Conservation (phyloP, 2,888 invertebrate species). For the Volucella inanis region DNA sequence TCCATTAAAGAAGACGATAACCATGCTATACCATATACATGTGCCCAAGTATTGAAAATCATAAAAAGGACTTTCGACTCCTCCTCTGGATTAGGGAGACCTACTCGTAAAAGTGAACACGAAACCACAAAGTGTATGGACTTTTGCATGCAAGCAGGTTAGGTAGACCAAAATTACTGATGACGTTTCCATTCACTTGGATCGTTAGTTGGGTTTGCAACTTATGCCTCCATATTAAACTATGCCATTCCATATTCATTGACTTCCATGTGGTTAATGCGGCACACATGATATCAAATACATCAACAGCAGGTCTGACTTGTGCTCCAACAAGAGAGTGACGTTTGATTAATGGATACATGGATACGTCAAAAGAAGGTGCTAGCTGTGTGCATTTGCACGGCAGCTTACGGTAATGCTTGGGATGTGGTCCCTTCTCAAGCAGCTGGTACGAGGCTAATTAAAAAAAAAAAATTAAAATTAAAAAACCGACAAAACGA, state of each 20-base stretch:
- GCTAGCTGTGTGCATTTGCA: background rate
- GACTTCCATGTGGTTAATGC: constrained; percentile 38
- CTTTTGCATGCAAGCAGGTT: constrained; percentile 51
- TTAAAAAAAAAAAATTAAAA: constrained; percentile 15
- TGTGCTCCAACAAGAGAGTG: constrained; percentile 9
- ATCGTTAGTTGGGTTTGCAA: background rate
- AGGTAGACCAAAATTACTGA: constrained; percentile 25
- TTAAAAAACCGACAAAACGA: background rate
- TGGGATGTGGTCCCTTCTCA: background rate
- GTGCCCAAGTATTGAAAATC: constrained; percentile 17
- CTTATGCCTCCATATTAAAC: background rate
- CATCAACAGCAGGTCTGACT: constrained; percentile 17
- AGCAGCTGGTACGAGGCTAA: background rate
- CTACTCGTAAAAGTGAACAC: background rate
- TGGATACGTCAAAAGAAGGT: background rate
- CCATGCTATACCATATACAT: background rate
- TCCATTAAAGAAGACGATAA: constrained; percentile 16
- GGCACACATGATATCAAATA: constrained; percentile 3
- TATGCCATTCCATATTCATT: constrained; percentile 19
- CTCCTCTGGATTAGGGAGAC: background rate
- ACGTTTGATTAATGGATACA: constrained; percentile 3
- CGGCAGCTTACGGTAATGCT: no score
- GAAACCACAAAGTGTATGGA: constrained; percentile 8
- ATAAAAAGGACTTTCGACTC: constrained; percentile 14
- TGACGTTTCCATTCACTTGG: constrained; percentile 34